phyloP scores from a whole-genome alignment of 2,888 invertebrate genomes.

The Callimorpha dominula region DNA sequence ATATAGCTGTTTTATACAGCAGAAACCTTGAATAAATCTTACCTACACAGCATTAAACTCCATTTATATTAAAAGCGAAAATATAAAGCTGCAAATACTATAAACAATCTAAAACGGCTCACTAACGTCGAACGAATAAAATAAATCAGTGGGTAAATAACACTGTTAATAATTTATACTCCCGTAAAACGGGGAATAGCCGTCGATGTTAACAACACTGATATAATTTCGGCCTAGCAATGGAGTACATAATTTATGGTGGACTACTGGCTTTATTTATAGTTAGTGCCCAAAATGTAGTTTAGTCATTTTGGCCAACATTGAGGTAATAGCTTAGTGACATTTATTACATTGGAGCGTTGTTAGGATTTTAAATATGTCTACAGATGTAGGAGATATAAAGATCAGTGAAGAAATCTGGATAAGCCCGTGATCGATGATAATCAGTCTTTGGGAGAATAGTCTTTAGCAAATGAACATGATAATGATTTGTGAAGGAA shows the following conservation, averaged over 20 bases:
- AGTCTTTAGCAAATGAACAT: background rate
- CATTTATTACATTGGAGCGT: slow-evolving; percentile 8
- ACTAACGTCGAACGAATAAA: slow-evolving; percentile 61
- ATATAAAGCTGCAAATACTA: slow-evolving; percentile 43
- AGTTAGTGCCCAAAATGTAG: slow-evolving; percentile 36
- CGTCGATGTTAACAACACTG: slow-evolving; percentile 72
- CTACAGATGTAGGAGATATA: too few species aligned
- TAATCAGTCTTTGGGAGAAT: background rate
- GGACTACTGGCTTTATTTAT: slow-evolving; percentile 48
- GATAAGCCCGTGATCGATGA: background rate
- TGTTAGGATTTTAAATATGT: background rate
- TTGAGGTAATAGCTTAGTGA: slow-evolving; percentile 32
- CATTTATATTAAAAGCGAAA: slow-evolving; percentile 43
- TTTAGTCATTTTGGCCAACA: slow-evolving; percentile 33
- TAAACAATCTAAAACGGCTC: slow-evolving; percentile 50
- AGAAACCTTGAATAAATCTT: slow-evolving; percentile 16
- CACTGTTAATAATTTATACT: slow-evolving; percentile 75
- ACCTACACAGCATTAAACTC: slow-evolving; percentile 27
- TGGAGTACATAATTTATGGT: slow-evolving; percentile 57
- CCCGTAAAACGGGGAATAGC: slow-evolving; percentile 65
- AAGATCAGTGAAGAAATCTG: background rate
- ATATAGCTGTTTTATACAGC: background rate
- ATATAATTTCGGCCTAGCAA: slow-evolving; percentile 65
- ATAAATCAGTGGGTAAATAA: slow-evolving; percentile 77
- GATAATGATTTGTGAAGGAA: too few species aligned